Base-by-base conservation (phyloP, 2,797 vertebrate species). In the Phylloscopus collybita region DNA sequence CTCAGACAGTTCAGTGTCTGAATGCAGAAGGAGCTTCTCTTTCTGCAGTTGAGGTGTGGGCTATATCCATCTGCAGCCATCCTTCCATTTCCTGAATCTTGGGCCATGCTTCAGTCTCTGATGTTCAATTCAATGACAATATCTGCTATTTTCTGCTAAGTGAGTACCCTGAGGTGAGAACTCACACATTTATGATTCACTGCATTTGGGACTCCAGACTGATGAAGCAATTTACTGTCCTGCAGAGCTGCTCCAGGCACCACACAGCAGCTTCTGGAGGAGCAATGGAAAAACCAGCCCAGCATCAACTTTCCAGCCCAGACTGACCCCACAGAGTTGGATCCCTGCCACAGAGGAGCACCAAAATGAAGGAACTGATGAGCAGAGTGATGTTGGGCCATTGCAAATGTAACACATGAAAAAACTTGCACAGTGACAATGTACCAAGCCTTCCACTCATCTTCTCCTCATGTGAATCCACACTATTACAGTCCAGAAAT, bases 221-320 rank as follows among this genome's bases (percentile, higher is more conserved):
- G 49, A 76, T 73, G 70, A 69, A 75, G 54, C n/a, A 27, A 49
- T 79, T 72, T 5, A 20, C 44, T 22, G 14, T 23, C 34, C 51
- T 49, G 45, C 72, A 74, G n/a, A 88, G 65, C 42, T 86, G 42
- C 81, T 85, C 66, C 60, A 71, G 49, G 64, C 78, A 87, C 38
- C 51, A 56, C 0, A 1, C 49, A 71, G 70, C 54, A 91, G 53
- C 75, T 76, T 70, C 67, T 27, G 23, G 26, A 82, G 26, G 6
- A 78, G 45, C 56, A 64, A 45, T 10, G 27, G 80, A 36, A 85
- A 74, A 83, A 34, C 23, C 44, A 59, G 20, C 17, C 62, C 82
- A 73, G 69, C 32, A 38, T 0, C 1, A 2, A 62, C 16, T 20
- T 73, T 54, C 66, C 62, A 79, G 74, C 47, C 60, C 80, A 73